Conservation (phyloP, 2,888 invertebrate genomes). For the Amphipyra tragopoginis region DNA sequence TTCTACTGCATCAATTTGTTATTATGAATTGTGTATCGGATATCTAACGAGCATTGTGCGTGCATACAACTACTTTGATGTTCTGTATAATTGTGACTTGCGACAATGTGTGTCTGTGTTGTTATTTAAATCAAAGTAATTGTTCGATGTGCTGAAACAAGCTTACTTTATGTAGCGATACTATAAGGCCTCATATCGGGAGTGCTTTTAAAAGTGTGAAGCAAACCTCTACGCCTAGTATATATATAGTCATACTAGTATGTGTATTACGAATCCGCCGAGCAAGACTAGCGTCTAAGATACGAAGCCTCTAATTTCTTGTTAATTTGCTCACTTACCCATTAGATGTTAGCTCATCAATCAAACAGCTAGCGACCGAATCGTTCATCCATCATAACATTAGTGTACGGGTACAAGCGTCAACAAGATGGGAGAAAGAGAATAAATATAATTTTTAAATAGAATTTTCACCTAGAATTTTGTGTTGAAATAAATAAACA, state of each 20-base stretch:
- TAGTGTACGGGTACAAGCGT: slow-evolving; percentile 85
- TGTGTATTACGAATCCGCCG: slow-evolving; percentile 42
- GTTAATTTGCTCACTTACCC: slow-evolving; percentile 92
- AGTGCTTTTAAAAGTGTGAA: slow-evolving; percentile 45
- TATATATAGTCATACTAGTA: slow-evolving; percentile 46
- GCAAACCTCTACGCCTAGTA: slow-evolving; percentile 54
- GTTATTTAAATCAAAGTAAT: slow-evolving; percentile 63
- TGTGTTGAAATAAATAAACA: slow-evolving; percentile 76
- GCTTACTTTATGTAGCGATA: slow-evolving; percentile 42
- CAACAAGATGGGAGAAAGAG: slow-evolving; percentile 86
- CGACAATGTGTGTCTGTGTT: slow-evolving; percentile 41
- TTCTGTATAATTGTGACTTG: slow-evolving; percentile 43
- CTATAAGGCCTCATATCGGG: slow-evolving; percentile 20
- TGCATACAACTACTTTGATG: slow-evolving; percentile 69
- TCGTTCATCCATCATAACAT: slow-evolving; percentile 79
- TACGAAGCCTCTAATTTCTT: slow-evolving; percentile 80
- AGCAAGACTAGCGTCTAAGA: slow-evolving; percentile 71
- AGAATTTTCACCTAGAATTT: slow-evolving; percentile 74
- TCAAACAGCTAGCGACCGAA: slow-evolving; percentile 93
- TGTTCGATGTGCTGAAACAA: slow-evolving; percentile 50
- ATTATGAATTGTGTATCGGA: slow-evolving; percentile 47
- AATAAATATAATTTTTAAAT: slow-evolving; percentile 81
- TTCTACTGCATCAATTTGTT: slow-evolving; percentile 48
- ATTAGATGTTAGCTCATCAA: slow-evolving; percentile 94
- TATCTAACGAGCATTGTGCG: slow-evolving; percentile 62